Base-by-base conservation (phyloP, 2,113 vertebrate species). In the Nanorana parkeri region DNA sequence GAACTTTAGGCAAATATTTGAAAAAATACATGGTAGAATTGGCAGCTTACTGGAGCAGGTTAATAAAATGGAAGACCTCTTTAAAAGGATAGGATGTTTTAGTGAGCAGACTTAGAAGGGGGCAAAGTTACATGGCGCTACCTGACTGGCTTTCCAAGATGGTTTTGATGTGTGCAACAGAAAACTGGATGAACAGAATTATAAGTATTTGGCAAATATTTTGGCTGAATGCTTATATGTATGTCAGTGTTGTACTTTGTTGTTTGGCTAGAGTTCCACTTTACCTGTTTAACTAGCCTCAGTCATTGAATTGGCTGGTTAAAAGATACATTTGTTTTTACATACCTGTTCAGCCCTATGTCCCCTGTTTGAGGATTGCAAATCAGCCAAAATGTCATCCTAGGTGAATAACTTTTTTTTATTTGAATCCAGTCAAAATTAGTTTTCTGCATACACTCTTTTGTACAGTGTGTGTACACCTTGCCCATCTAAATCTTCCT, bases 1-100 rank as follows among this genome's bases (percentile, higher is more conserved):
- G 55, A 58, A 58, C 55, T 58, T 58, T 58, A 58, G 55, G 55
- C 55, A 58, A 58, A 58, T 58, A 58, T 58, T 58, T 58, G 55
- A 3, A 58, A n/a, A 58, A 58, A 58, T 58, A 58, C 55, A 58
- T 17, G 55, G 3, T 58, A 58, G 55, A 58, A 58, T 58, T 58
- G 55, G n/a, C 55, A 58, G 55, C 55, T 58, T 58, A 32, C 5
- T n/a, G n/a, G n/a, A n/a, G n/a, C n/a, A n/a, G n/a, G n/a, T n/a
- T n/a, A n/a, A n/a, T n/a, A n/a, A n/a, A n/a, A n/a, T n/a, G n/a
- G n/a, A n/a, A n/a, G n/a, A n/a, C n/a, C n/a, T n/a, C n/a, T n/a
- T n/a, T n/a, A n/a, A n/a, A n/a, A n/a, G n/a, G n/a, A n/a, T n/a
- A n/a, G n/a, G n/a, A 55, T 55, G 54, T 55, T 55, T 55, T 13